A percentile compares a stretch with the other conserved stretches of the same genome.
Evolutionary conservation across 2,888 invertebrate genomes (phyloP).

Genomic region (Sarcophaga variegata): DNA sequence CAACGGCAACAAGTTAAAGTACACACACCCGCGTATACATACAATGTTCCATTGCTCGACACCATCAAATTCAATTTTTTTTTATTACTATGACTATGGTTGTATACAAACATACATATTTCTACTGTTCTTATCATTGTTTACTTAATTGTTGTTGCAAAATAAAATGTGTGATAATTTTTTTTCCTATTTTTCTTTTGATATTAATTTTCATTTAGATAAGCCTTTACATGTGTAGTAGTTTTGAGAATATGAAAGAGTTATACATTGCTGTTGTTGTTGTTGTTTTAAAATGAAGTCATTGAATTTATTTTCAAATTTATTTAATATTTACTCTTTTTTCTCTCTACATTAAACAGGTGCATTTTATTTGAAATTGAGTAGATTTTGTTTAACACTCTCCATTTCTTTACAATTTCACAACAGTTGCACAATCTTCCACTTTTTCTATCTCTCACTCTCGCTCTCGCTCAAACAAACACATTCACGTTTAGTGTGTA

Average conservation of each 20-base stretch:
- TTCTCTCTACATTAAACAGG: slow-evolving; percentile 68
- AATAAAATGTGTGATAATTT: slow-evolving; percentile 42
- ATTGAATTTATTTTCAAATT: slow-evolving; percentile 37
- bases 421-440: slow-evolving; percentile 5
- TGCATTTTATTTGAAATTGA: slow-evolving; percentile 33
- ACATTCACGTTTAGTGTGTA: neutral
- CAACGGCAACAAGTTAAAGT: neutral
- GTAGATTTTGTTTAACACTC: slow-evolving; percentile 36
- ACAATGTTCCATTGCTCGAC: slow-evolving; percentile 9
- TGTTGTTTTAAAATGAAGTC: slow-evolving; percentile 30
- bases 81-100: neutral
- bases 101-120: neutral
- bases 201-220: slow-evolving; percentile 39
- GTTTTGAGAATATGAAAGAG: neutral
- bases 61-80: neutral
- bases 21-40: too few relatives aligned
- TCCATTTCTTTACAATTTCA: slow-evolving; percentile 44
- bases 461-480: neutral
- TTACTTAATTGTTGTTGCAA: slow-evolving; percentile 21
- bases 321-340: slow-evolving; percentile 60
- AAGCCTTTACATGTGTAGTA: slow-evolving; percentile 30
- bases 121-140: slow-evolving; percentile 39
- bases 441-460: slow-evolving; percentile 37
- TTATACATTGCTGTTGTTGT: neutral
- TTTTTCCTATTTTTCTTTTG: slow-evolving; percentile 2